A percentile compares a stretch with the other conserved stretches of the same genome.
These are phyloP conservation scores for Okapia johnstoni DNA, from an alignment of 2,113 vertebrate species.

Conservation along the genomic window DNA sequence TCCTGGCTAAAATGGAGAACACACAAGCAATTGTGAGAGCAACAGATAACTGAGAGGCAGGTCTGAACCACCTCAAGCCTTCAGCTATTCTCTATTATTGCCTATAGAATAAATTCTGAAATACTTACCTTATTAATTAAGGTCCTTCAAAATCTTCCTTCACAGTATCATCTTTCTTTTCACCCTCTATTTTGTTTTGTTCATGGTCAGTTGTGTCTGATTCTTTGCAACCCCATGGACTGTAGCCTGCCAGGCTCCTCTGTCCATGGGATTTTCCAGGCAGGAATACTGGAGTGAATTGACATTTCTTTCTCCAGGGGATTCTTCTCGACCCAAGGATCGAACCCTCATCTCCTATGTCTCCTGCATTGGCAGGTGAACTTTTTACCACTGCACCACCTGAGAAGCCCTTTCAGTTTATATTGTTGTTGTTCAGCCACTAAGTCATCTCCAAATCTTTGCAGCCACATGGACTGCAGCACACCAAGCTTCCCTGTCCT, in stretches of 20 bases:
- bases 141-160: neutral
- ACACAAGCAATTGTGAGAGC: neutral
- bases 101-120: neutral
- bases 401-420: neutral
- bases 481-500: neutral
- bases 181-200: neutral
- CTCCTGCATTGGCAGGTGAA: neutral
- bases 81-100: neutral
- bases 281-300: neutral
- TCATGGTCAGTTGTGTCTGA: neutral
- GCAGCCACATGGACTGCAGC: neutral
- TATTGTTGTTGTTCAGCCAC: neutral
- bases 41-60: neutral
- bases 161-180: neutral
- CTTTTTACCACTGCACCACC: neutral
- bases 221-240: neutral
- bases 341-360: neutral
- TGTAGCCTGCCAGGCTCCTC: neutral
- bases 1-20: neutral
- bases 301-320: neutral
- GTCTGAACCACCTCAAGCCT: neutral
- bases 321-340: neutral
- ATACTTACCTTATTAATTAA: neutral
- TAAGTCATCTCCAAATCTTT: neutral
- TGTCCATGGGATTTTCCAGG: neutral